phyloP scores from a whole-genome alignment of 2,888 invertebrate genomes.

The Galerucella calmariensis region DNA sequence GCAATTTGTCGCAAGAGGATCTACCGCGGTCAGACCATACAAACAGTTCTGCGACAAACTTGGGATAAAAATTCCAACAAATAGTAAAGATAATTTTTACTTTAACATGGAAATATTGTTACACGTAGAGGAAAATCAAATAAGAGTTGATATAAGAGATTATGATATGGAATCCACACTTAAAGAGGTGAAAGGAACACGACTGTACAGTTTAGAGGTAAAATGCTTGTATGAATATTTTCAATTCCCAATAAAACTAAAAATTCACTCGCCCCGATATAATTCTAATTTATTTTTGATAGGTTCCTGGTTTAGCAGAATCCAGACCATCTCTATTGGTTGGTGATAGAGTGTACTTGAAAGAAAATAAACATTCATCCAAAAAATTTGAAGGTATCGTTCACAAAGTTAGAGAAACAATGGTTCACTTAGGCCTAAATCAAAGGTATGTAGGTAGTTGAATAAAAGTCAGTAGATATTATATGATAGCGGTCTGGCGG shows the following conservation, averaged over 20 bases:
- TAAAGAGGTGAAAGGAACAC: constrained; percentile 24
- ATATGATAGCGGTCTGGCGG: no score
- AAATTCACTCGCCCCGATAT: not conserved
- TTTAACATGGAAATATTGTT: constrained; percentile 51
- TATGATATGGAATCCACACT: constrained; percentile 53
- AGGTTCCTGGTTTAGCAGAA: constrained; percentile 61
- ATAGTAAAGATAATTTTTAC: constrained; percentile 50
- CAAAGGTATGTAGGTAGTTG: constrained; percentile 46
- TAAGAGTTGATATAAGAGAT: constrained; percentile 53
- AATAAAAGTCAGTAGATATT: no score
- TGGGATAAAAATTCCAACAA: constrained; percentile 21
- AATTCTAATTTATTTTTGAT: constrained; percentile 19
- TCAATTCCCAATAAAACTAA: no score
- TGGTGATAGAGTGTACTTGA: constrained; percentile 56
- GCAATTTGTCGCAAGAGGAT: constrained; percentile 27
- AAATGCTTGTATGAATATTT: not conserved
- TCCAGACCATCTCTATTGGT: constrained; percentile 58
- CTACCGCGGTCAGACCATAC: constrained; percentile 6
- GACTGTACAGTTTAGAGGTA: constrained; percentile 43
- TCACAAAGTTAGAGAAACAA: constrained; percentile 48
- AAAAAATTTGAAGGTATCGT: constrained; percentile 56
- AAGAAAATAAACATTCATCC: constrained; percentile 37
- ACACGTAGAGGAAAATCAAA: constrained; percentile 59
- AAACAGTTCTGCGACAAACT: constrained; percentile 15
- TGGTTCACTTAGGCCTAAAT: constrained; percentile 53